Percentiles rank a stretch among this genome's conserved stretches.
Conservation (phyloP, 2,888 invertebrate species). For the Brachylomia viminalis region DNA sequence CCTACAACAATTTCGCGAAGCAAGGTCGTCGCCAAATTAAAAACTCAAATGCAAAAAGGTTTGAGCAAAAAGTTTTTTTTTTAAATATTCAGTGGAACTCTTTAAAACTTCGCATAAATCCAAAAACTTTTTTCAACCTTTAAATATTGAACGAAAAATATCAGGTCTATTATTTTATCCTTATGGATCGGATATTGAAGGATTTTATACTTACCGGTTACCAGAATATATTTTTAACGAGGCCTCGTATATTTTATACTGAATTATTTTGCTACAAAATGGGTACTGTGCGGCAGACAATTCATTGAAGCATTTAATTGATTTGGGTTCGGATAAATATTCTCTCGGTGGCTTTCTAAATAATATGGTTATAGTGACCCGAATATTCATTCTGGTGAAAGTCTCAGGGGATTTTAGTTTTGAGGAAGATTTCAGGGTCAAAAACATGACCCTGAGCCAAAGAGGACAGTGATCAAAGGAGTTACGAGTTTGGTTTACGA, state of each 20-base stretch:
- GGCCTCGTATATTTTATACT: conserved; percentile 23
- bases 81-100: conserved; percentile 64
- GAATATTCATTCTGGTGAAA: conserved; percentile 25
- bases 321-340: conserved; percentile 55
- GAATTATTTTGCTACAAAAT: conserved; percentile 40
- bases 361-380: conserved; percentile 31
- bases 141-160: conserved; percentile 53
- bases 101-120: conserved; percentile 45
- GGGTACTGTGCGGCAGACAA: conserved; percentile 52
- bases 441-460: neutral
- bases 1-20: conserved; percentile 44
- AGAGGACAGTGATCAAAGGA: conserved; percentile 23
- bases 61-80: conserved; percentile 46
- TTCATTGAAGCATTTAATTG: conserved; percentile 61
- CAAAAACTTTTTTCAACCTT: conserved; percentile 29
- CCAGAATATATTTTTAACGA: conserved; percentile 49
- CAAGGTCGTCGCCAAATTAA: conserved; percentile 63
- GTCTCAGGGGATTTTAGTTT: neutral
- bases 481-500: neutral
- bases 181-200: conserved; percentile 29
- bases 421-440: neutral
- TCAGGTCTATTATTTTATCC: conserved; percentile 45
- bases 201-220: conserved; percentile 17
- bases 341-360: conserved; percentile 36
- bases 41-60: conserved; percentile 64